Percentiles rank a stretch among this genome's conserved stretches.
These are phyloP conservation scores for Pissodes strobi DNA, from an alignment of 1,140 invertebrate species.

Conservation along the genomic window DNA sequence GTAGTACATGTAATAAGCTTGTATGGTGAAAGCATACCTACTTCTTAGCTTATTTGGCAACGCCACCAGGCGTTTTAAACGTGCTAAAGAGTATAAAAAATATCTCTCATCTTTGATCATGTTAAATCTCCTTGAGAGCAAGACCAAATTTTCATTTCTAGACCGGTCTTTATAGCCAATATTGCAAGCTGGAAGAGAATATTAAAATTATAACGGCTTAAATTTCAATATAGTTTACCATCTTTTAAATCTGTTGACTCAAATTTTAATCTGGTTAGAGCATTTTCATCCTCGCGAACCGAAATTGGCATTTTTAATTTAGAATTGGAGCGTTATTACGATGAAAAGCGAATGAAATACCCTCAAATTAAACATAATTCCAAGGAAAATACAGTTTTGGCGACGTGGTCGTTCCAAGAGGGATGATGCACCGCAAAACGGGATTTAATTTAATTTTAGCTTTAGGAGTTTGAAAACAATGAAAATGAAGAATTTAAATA, in stretches of 20 bases:
- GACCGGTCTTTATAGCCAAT: too few species aligned
- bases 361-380: conserved; percentile 2
- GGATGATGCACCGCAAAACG: conserved; percentile 9
- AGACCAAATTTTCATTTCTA: too few species aligned
- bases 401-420: conserved; percentile 12
- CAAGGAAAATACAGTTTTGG: conserved; percentile 7
- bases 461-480: background rate
- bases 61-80: too few species aligned
- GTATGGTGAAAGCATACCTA: too few species aligned
- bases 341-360: background rate
- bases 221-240: conserved; percentile 9
- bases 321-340: conserved; percentile 17
- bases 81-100: too few species aligned
- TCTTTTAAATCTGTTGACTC: conserved; percentile 6
- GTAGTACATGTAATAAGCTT: too few species aligned
- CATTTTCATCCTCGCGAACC: conserved; percentile 8
- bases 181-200: too few species aligned
- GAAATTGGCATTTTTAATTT: conserved; percentile 18
- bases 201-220: conserved; percentile 5
- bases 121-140: too few species aligned
- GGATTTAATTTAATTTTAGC: conserved; percentile 11
- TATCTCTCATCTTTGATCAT: too few species aligned
- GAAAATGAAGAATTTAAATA: conserved; percentile 5
- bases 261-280: conserved; percentile 11
- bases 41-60: too few species aligned